Evolutionary conservation across 2,888 invertebrate species (phyloP), one percentile per base, ranked within the genome.

Genomic region (Drosophila percnosoma): DNA sequence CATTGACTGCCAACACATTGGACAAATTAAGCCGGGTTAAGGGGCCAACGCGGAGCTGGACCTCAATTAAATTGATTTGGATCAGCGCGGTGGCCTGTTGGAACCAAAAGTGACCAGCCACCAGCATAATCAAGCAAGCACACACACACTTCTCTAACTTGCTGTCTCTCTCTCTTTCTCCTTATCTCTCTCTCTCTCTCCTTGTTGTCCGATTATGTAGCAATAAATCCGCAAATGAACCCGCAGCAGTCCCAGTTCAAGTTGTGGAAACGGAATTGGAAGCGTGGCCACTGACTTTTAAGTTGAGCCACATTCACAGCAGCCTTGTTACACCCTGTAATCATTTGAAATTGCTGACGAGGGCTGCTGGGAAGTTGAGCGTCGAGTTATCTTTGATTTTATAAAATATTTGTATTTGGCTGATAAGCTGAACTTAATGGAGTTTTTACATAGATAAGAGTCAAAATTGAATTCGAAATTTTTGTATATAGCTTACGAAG

Each of bases 61-160:
- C 79, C 81, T 78, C 81, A 89, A 86, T 87, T 90, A 87, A 90
- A 87, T 90, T 90, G 87, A 90, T 90, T 88, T 79, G 82, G 78
- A 85, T 82, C 85, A 76, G 71, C 78, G 84, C 15, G 40, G 21
- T 55, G 38, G 73, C 58, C 68, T 54, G 66, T 68, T 72, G 69
- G 34, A 59, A 53, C 60, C 38, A 61, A 42, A 33, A 67, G 65
- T 68, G 75, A 75, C 73, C 76, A 63, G 55, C 48, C 18, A 65
- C 53, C 63, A 73, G 80, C 82, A 82, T 80, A 77, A 78, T 67
- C 78, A 73, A 63, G 18, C 53, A 55, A 68, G 61, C 53, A 21
- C 21, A 48, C 55, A 13, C 55, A 21, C 45, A 45, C 45, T 45
- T 49, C 34, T 51, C 38, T 51, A 53, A 34, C 42, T 54, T 55